Conservation (phyloP, 2,113 vertebrate species). For the Copsychus sechellarum region DNA sequence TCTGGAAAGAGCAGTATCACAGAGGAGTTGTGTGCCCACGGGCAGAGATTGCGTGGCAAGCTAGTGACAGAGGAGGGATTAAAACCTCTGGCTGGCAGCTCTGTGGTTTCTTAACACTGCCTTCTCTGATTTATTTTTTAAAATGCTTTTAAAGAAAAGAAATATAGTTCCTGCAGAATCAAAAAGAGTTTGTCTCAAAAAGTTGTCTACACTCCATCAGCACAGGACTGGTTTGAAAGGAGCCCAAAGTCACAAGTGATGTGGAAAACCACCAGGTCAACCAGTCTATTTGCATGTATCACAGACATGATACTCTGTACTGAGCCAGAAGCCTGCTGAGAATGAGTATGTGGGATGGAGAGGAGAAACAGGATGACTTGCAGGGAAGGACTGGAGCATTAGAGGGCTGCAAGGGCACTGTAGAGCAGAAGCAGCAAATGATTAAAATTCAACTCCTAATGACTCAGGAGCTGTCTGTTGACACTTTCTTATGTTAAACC, state of each 20-base stretch:
- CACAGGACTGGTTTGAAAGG: not conserved
- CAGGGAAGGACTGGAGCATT: not conserved
- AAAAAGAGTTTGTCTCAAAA: not conserved
- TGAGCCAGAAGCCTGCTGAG: not conserved
- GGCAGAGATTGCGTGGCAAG: not conserved
- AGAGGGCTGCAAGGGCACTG: not conserved
- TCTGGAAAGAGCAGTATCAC: too few species aligned
- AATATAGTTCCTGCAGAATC: not conserved
- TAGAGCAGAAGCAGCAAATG: not conserved
- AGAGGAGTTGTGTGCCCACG: not conserved
- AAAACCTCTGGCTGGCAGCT: not conserved
- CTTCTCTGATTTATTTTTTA: not conserved
- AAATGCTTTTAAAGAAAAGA: not conserved
- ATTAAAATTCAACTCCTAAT: not conserved
- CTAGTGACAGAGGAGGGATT: not conserved
- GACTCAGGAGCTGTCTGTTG: not conserved
- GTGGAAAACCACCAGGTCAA: not conserved
- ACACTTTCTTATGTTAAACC: not conserved
- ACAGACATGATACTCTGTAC: fast-evolving
- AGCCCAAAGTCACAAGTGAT: not conserved
- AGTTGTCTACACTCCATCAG: not conserved
- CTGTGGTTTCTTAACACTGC: not conserved
- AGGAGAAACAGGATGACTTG: not conserved
- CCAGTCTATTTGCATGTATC: not conserved
- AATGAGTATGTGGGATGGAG: not conserved